Evolutionary conservation across 2,888 invertebrate species (phyloP).

Genomic region (Lithosia quadra): DNA sequence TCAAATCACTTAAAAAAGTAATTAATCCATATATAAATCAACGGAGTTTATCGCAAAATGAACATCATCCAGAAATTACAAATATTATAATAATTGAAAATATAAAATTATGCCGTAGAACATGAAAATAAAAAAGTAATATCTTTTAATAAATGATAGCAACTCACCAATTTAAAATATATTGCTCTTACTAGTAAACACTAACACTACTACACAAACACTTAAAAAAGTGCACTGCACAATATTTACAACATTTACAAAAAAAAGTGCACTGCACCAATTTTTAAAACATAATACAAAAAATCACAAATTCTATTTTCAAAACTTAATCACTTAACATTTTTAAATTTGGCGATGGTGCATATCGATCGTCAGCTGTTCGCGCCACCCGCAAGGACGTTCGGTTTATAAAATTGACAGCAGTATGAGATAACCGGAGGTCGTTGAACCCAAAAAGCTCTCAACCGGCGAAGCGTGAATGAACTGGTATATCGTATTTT

Average conservation of each 20-base stretch:
- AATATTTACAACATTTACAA: constrained; percentile 26
- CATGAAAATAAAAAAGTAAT: not conserved
- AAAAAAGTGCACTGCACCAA: constrained; percentile 56
- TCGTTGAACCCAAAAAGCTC: constrained; percentile 72
- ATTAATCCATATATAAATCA: not conserved
- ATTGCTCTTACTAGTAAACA: constrained; percentile 41
- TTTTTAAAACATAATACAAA: constrained; percentile 19
- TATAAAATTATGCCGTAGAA: not conserved
- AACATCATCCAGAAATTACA: not conserved
- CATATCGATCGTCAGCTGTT: constrained; percentile 73
- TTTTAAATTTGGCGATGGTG: constrained; percentile 32
- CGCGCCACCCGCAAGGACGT: constrained; percentile 75
- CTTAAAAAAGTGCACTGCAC: constrained; percentile 54
- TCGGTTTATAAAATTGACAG: constrained; percentile 63
- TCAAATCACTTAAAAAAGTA: not conserved
- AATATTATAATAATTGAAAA: not conserved
- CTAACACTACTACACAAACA: constrained; percentile 53
- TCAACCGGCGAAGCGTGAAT: constrained; percentile 74
- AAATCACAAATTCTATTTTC: constrained; percentile 31
- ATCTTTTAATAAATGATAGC: not conserved
- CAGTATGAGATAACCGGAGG: constrained; percentile 69
- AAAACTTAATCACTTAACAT: constrained; percentile 43
- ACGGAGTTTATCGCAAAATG: not conserved
- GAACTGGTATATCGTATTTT: constrained; percentile 70
- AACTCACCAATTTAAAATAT: constrained; percentile 49